phyloP scores from a whole-genome alignment of 2,797 vertebrate species.

The Stomatorhinus walkeri region DNA sequence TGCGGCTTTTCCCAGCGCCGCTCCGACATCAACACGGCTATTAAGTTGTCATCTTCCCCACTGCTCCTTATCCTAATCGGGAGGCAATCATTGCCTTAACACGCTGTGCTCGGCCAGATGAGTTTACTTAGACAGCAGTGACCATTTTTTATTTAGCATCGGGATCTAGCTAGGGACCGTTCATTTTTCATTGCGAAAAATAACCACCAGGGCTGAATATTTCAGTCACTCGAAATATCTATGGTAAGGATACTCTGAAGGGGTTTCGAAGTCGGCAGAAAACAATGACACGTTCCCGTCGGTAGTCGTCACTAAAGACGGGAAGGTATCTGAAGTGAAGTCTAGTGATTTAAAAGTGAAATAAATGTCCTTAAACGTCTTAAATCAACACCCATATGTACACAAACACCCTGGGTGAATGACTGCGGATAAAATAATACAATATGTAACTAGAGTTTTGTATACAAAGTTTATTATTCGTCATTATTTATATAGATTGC shows the following conservation, averaged over 20 bases:
- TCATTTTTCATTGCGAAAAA: neutral
- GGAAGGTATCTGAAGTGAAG: neutral
- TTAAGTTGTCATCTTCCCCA: conserved; percentile 10
- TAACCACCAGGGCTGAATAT: neutral
- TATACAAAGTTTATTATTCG: neutral
- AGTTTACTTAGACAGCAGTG: neutral
- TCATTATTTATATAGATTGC: neutral
- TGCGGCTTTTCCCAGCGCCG: neutral
- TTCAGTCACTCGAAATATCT: neutral
- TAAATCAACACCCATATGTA: neutral
- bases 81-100: conserved; percentile 12
- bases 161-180: conserved; percentile 6
- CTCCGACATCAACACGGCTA: conserved; percentile 8
- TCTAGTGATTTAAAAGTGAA: neutral
- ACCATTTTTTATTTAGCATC: neutral
- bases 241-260: neutral
- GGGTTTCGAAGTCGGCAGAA: neutral
- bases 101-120: neutral
- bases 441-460: neutral
- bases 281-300: neutral
- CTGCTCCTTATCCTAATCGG: neutral
- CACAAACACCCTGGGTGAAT: neutral
- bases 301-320: neutral
- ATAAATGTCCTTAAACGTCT: neutral
- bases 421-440: neutral